Conservation (phyloP, 2,113 vertebrate species). For the Glaucomys volans region DNA sequence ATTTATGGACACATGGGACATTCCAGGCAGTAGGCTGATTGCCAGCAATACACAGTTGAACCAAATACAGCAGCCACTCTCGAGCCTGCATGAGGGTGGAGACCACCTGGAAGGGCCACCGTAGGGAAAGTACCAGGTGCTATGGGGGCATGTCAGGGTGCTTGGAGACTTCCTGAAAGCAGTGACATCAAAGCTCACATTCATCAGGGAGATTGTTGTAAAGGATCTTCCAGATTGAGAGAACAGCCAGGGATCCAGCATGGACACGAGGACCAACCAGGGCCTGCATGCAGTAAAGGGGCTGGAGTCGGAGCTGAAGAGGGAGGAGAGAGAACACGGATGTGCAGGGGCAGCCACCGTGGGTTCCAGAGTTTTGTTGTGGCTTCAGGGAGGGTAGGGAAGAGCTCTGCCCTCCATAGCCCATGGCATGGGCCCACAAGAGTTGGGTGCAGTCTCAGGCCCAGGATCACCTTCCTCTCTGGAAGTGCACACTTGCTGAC, state of each 20-base stretch:
- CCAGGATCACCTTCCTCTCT: not conserved
- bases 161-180: not conserved
- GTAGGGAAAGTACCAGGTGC: not conserved
- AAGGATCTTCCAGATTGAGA: not conserved
- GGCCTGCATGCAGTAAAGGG: not conserved
- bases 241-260: not conserved
- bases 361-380: not conserved
- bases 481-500: not conserved
- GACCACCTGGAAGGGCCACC: not conserved
- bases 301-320: not conserved
- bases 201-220: not conserved
- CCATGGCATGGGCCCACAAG: not conserved
- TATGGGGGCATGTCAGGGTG: not conserved
- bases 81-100: fast-evolving
- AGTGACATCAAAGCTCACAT: not conserved
- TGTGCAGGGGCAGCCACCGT: not conserved
- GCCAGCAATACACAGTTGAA: not conserved
- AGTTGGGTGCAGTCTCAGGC: not conserved
- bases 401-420: not conserved
- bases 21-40: not conserved
- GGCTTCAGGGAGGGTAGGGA: not conserved
- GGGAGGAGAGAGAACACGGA: not conserved
- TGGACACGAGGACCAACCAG: too few species aligned
- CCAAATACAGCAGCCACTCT: not conserved
- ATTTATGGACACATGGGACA: not conserved